A percentile compares a stretch with the other conserved stretches of the same genome.
These are phyloP conservation scores for Chironomus tepperi DNA, from an alignment of 1,140 invertebrate genomes.

Conservation along the genomic window DNA sequence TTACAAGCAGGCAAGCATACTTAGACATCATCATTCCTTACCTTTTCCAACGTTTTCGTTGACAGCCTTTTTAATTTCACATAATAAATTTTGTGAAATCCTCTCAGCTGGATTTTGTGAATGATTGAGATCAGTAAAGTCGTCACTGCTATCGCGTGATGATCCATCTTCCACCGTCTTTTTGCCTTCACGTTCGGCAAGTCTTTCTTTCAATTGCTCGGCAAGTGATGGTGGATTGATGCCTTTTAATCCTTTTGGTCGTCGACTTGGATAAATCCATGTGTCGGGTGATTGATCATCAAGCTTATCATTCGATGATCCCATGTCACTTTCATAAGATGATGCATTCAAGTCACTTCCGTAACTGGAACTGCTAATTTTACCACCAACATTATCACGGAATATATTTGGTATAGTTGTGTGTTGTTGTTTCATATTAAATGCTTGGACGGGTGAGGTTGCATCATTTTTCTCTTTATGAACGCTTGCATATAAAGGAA, in stretches of 20 bases:
- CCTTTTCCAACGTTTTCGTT: constrained; percentile 74
- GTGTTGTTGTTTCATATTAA: constrained; percentile 25
- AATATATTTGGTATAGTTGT: constrained; percentile 34
- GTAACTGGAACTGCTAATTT: neutral
- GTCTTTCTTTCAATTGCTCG: constrained; percentile 73
- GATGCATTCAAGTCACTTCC: constrained; percentile 4
- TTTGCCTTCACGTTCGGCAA: constrained; percentile 61
- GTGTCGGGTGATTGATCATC: constrained; percentile 36
- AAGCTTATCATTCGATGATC: constrained; percentile 38
- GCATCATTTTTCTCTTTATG: constrained; percentile 36
- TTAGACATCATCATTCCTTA: constrained; percentile 36
- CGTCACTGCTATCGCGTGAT: constrained; percentile 52
- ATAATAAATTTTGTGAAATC: constrained; percentile 65
- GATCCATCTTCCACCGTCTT: constrained; percentile 44
- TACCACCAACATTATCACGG: constrained; percentile 36
- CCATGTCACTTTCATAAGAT: constrained; percentile 38
- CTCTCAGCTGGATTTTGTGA: constrained; percentile 37
- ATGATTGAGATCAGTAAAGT: constrained; percentile 53
- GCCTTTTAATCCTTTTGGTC: constrained; percentile 40
- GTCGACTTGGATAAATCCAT: constrained; percentile 39
- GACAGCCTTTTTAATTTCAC: constrained; percentile 74
- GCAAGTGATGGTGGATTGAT: constrained; percentile 62
- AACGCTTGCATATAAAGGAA: constrained; percentile 35
- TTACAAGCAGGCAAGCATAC: constrained; percentile 22
- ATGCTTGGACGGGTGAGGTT: constrained; percentile 28